A percentile compares a stretch with the other conserved stretches of the same genome.
These are phyloP conservation scores for Stenichneumon culpator DNA, from an alignment of 2,888 invertebrate species.

Conservation along the genomic window DNA sequence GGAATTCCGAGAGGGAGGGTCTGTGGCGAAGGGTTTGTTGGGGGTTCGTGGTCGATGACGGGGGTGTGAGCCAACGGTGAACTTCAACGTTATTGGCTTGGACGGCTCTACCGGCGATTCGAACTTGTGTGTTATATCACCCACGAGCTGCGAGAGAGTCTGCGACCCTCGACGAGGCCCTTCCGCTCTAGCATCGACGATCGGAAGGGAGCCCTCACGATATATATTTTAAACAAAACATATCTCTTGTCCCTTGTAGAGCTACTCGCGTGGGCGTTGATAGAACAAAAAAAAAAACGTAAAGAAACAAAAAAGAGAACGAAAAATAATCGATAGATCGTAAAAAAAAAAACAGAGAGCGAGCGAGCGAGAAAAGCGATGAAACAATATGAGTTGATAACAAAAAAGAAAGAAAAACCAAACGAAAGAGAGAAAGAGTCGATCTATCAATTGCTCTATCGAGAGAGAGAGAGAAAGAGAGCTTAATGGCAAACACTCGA, in stretches of 20 bases:
- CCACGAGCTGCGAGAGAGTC: conserved; percentile 29
- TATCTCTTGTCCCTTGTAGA: conserved; percentile 81
- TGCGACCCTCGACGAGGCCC: conserved; percentile 40
- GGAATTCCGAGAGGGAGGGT: conserved; percentile 50
- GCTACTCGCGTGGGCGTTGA: conserved; percentile 76
- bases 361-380: conserved; percentile 67
- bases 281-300: conserved; percentile 71
- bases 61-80: conserved; percentile 38
- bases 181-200: conserved; percentile 38
- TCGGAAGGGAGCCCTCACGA: conserved; percentile 51
- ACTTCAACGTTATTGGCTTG: conserved; percentile 19
- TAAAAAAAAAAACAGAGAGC: conserved; percentile 35
- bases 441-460: conserved; percentile 68
- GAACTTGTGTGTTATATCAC: neutral
- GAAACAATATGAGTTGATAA: conserved; percentile 32
- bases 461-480: conserved; percentile 72
- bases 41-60: conserved; percentile 42
- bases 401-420: conserved; percentile 54
- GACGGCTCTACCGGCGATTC: conserved; percentile 16
- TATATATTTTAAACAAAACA: conserved; percentile 63
- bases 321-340: conserved; percentile 56
- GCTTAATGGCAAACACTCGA: conserved; percentile 74
- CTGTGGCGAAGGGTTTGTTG: conserved; percentile 40
- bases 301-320: conserved; percentile 46
- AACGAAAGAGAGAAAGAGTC: conserved; percentile 61